Evolutionary conservation across 2,113 vertebrate genomes (phyloP).

Genomic region (Phainopepla nitens): DNA sequence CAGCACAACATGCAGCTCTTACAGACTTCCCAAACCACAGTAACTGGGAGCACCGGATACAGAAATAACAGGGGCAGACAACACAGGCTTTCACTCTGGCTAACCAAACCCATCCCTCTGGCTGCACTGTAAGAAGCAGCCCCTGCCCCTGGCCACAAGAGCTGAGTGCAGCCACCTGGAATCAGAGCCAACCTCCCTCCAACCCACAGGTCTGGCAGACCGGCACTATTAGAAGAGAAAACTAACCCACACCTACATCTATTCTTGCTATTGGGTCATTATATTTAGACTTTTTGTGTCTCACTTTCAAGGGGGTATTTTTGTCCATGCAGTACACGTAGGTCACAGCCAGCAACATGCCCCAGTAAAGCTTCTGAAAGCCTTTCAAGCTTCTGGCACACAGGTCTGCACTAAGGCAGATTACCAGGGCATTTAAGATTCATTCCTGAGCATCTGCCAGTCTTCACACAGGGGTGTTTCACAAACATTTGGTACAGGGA

Average conservation of each 20-base stretch:
- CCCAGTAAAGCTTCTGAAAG: neutral
- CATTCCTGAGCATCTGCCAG: neutral
- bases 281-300: neutral
- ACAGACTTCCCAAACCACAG: neutral
- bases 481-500: neutral
- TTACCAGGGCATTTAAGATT: neutral
- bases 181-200: neutral
- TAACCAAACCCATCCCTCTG: neutral
- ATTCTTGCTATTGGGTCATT: neutral
- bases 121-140: neutral
- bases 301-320: neutral
- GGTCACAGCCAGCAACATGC: neutral
- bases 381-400: neutral
- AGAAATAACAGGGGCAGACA: neutral
- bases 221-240: neutral
- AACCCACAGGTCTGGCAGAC: neutral
- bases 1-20: neutral
- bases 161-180: neutral
- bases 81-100: neutral
- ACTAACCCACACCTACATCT: neutral
- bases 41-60: rapidly evolving
- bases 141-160: neutral
- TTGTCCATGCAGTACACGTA: neutral
- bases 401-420: neutral
- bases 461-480: neutral